phyloP scores from a whole-genome alignment of 2,888 invertebrate genomes.

The Phyllotreta striolata region DNA sequence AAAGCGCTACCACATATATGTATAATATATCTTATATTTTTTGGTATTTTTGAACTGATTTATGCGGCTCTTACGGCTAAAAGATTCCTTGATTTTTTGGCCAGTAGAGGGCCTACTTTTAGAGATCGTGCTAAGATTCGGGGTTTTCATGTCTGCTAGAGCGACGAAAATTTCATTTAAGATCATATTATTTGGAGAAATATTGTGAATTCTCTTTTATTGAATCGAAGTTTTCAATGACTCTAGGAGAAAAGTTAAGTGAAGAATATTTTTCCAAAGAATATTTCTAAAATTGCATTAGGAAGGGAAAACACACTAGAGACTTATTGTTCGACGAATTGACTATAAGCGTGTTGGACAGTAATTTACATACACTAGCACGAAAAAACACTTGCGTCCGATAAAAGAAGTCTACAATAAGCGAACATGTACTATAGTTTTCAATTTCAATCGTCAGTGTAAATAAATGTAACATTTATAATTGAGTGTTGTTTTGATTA shows the following conservation, averaged over 20 bases:
- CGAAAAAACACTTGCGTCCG: conserved; percentile 36
- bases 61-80: conserved; percentile 46
- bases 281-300: too few relatives aligned
- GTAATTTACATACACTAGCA: conserved; percentile 47
- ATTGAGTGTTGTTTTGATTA: too few relatives aligned
- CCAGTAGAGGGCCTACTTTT: conserved; percentile 6
- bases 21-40: conserved; percentile 48
- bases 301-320: conserved; percentile 32
- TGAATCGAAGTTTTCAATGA: too few relatives aligned
- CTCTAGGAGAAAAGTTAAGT: too few relatives aligned
- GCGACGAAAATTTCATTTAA: too few relatives aligned
- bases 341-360: conserved; percentile 59
- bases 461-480: too few relatives aligned
- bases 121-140: background rate
- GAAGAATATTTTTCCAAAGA: too few relatives aligned
- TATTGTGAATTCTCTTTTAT: too few relatives aligned
- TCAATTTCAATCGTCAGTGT: too few relatives aligned
- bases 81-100: conserved; percentile 36
- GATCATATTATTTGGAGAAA: too few relatives aligned
- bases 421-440: conserved; percentile 37
- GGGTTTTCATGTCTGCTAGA: too few relatives aligned
- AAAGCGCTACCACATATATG: conserved; percentile 50
- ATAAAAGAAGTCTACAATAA: conserved; percentile 33
- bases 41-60: conserved; percentile 41
- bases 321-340: conserved; percentile 58